Evolutionary conservation across 1,140 invertebrate species (phyloP).

Genomic region (Tetragonula clypearis): DNA sequence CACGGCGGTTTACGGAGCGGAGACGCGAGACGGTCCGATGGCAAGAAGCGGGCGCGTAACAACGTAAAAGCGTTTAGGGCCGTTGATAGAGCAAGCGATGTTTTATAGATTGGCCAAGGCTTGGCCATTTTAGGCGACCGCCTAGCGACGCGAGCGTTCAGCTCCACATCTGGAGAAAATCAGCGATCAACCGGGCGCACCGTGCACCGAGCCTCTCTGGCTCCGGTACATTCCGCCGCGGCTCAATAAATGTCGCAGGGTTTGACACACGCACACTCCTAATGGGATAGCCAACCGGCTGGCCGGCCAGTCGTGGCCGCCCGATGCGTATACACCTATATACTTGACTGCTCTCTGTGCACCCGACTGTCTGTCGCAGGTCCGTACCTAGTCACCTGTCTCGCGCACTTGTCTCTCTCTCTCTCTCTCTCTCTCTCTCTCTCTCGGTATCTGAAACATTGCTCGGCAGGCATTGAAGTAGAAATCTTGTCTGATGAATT

Average conservation of each 20-base stretch:
- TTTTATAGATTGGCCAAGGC: conserved; percentile 74
- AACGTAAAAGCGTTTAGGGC: conserved; percentile 62
- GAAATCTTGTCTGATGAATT: background rate
- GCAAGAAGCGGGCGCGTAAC: conserved; percentile 39
- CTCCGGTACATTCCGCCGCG: conserved; percentile 55
- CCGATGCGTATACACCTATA: background rate
- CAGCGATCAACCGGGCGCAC: conserved; percentile 37
- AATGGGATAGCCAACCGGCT: conserved; percentile 47
- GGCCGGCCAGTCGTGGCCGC: conserved; percentile 5
- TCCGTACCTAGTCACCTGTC: conserved; percentile 21
- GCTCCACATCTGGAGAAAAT: conserved; percentile 64
- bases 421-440: too few relatives aligned
- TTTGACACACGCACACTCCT: conserved; percentile 71
- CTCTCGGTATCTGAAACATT: too few relatives aligned
- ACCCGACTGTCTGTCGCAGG: background rate
- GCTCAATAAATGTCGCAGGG: conserved; percentile 68
- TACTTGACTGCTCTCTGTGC: background rate
- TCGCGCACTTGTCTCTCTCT: background rate
- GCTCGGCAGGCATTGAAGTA: background rate
- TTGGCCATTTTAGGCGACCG: conserved; percentile 59
- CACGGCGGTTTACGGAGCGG: conserved; percentile 30
- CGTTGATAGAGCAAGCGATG: conserved; percentile 67
- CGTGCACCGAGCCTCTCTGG: background rate
- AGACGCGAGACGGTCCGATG: background rate
- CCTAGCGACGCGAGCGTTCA: conserved; percentile 38